Conservation (phyloP, 2,113 vertebrate genomes). For the Pongo pygmaeus region DNA sequence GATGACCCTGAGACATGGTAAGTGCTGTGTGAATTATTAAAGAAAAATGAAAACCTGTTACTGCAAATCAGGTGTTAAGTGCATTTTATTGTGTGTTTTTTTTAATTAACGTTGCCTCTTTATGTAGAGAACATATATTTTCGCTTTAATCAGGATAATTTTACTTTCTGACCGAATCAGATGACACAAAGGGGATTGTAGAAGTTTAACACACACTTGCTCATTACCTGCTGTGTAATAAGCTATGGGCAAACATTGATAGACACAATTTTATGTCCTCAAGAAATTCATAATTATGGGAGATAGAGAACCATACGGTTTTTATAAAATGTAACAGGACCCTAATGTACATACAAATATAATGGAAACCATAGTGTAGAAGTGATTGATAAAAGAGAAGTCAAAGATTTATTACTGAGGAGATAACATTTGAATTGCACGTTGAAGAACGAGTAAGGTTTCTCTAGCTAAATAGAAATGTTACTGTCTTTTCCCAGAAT, state of each 20-base stretch:
- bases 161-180: background rate
- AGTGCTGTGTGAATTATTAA: conserved; percentile 26
- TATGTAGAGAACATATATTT: background rate
- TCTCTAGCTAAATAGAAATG: background rate
- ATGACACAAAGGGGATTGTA: background rate
- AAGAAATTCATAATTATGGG: background rate
- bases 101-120: background rate
- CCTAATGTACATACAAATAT: background rate
- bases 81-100: background rate
- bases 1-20: background rate
- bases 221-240: background rate
- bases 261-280: background rate
- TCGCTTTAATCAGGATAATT: background rate
- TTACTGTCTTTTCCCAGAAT: background rate
- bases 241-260: background rate
- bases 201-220: background rate
- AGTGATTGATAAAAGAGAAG: background rate
- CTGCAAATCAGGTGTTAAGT: background rate
- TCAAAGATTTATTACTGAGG: background rate
- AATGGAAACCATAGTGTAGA: background rate
- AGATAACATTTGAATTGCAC: background rate
- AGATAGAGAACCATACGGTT: background rate
- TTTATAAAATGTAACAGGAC: background rate
- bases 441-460: background rate
- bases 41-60: conserved; percentile 23